Base-by-base conservation (phyloP, 2,797 vertebrate genomes). In the Spizella passerina region DNA sequence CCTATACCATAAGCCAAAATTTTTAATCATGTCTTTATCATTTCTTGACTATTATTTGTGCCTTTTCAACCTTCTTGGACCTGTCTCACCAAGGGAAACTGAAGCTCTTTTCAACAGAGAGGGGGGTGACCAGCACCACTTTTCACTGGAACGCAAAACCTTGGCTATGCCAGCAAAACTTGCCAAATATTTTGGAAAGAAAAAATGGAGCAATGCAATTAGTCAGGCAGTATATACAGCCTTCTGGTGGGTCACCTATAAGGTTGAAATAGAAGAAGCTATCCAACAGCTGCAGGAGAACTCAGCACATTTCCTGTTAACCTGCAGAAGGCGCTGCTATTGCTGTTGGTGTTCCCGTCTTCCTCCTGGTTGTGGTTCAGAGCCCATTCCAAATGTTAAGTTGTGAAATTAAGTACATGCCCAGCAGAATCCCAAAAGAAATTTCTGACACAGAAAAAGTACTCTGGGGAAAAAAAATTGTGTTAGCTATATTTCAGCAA, bases 51-150 rank as follows among this genome's bases (percentile, higher is more conserved):
- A 19, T 34, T 79, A 20, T 26, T 38, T 34, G 5, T 32, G n/a
- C 23, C 21, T 82, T 75, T 75, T 5, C 24, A 86, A 6, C 24
- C 49, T 83, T 41, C 44, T 68, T 13, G 71, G 36, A 44, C 43
- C 15, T 49, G 19, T 2, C 3, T 19, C 15, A 68, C 1, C 5
- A 29, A 68, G 19, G n/a, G 66, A 84, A 64, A 47, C 41, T n/a
- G 4, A 14, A 36, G 9, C 4, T 52, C 27, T 63, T 63, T 86
- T 52, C 7, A 10, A 4, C 0, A 0, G 4, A 3, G 32, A 2
- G 0, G 4, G 5, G 0, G 4, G 0, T 1, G 3, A 14, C 9
- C 5, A 50, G 12, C 0, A 2, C 6, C 3, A 53, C 26, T 59
- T 68, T 68, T 75, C 59, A 21, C 5, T 34, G 41, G 26, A 64